phyloP scores from a whole-genome alignment of 2,797 vertebrate species.

The Urocyon cinereoargenteus region DNA sequence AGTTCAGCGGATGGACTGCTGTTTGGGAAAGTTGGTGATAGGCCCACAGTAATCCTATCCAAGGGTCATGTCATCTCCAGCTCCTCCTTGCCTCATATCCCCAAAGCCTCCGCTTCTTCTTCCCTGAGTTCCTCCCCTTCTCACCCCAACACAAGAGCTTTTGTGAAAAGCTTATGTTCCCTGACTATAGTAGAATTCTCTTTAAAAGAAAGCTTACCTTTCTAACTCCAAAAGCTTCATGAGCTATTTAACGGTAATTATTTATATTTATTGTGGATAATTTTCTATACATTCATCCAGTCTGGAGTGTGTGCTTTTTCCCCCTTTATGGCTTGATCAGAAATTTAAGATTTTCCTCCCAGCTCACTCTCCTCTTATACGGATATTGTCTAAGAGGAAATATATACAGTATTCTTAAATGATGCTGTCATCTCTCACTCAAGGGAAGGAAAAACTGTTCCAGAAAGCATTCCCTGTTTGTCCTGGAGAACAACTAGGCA shows the following conservation, averaged over 20 bases:
- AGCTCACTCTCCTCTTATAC: neutral
- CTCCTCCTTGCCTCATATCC: neutral
- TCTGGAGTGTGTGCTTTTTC: neutral
- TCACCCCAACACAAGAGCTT: neutral
- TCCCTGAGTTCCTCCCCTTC: neutral
- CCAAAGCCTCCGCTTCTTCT: neutral
- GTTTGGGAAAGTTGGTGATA: neutral
- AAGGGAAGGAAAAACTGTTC: conserved; percentile 11
- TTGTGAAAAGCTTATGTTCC: neutral
- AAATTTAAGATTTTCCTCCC: neutral
- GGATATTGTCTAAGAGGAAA: neutral
- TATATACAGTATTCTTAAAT: neutral
- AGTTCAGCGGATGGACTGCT: neutral
- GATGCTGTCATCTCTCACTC: conserved; percentile 43
- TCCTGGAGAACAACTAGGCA: neutral
- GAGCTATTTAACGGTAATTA: conserved; percentile 67
- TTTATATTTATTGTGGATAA: conserved; percentile 74
- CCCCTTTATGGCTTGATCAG: neutral
- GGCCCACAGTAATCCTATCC: neutral
- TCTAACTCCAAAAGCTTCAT: neutral
- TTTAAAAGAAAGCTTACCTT: neutral
- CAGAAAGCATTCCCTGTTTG: conserved; percentile 20
- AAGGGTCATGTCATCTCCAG: neutral
- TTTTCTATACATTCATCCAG: neutral
- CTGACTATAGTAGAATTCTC: neutral